phyloP scores from a whole-genome alignment of 2,888 invertebrate species.

The Cephus sareptanus region DNA sequence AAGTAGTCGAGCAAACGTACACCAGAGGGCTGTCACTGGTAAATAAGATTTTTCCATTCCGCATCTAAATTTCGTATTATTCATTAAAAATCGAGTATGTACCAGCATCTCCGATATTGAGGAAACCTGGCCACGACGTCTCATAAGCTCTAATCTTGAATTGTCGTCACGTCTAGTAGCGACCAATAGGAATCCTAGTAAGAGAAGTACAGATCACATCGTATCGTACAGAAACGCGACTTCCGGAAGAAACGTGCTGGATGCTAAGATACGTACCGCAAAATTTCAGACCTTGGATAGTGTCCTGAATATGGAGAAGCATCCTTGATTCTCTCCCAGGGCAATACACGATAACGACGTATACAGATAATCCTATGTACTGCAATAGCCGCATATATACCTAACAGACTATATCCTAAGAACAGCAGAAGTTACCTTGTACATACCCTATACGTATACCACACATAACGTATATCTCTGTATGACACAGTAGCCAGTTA shows the following conservation, averaged over 20 bases:
- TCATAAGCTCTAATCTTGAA: background rate
- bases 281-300: background rate
- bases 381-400: background rate
- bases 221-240: background rate
- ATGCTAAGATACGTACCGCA: background rate
- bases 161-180: conserved; percentile 2
- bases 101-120: background rate
- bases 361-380: background rate
- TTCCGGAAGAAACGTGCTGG: background rate
- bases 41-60: background rate
- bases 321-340: background rate
- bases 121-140: background rate
- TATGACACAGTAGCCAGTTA: background rate
- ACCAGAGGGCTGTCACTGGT: background rate
- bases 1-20: background rate
- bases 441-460: background rate
- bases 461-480: background rate
- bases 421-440: background rate
- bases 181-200: background rate
- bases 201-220: background rate
- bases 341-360: background rate
- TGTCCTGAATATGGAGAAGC: background rate
- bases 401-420: background rate
- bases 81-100: background rate
- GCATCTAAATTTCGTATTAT: background rate